These are phyloP conservation scores for Salmo trutta DNA, from an alignment of 2,797 vertebrate species.

Conservation along the genomic window DNA sequence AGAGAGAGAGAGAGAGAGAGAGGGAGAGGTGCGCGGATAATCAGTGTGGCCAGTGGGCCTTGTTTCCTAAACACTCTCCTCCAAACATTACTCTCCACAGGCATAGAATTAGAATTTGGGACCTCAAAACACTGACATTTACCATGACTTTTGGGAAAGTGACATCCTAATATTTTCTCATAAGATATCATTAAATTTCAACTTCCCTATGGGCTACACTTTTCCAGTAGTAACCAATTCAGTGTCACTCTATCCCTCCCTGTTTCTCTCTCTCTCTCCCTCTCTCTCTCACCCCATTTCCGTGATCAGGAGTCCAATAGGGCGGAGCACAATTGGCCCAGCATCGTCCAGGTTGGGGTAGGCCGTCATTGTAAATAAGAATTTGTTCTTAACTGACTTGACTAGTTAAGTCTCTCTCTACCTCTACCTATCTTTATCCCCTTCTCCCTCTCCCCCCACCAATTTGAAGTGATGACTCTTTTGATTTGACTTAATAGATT, in stretches of 20 bases:
- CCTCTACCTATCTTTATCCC: constrained; percentile 16
- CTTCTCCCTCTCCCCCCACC: constrained; percentile 70
- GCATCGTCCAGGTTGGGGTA: too few species aligned
- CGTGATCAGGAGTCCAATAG: too few species aligned
- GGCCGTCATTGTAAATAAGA: too few species aligned
- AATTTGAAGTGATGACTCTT: constrained; percentile 99
- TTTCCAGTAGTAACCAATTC: constrained; percentile 99
- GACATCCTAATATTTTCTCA: constrained; percentile 99
- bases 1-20: not conserved
- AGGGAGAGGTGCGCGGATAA: constrained; percentile 96
- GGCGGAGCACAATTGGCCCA: too few species aligned
- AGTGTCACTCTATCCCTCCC: constrained; percentile 87
- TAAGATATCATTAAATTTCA: constrained; percentile 99
- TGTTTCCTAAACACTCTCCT: constrained; percentile 99
- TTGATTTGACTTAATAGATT: constrained; percentile 99
- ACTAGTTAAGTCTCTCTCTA: constrained; percentile 15
- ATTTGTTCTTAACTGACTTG: too few species aligned
- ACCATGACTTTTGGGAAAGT: constrained; percentile 97
- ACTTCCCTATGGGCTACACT: constrained; percentile 98
- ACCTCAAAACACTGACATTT: constrained; percentile 95
- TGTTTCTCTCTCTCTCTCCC: not conserved
- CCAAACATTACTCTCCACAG: constrained; percentile 93
- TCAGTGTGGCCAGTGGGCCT: constrained; percentile 99
- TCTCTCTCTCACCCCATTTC: constrained; percentile 53
- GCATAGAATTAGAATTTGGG: constrained; percentile 99